These are phyloP conservation scores for Pediacus dermestoides DNA, from an alignment of 2,888 invertebrate species.

Conservation along the genomic window DNA sequence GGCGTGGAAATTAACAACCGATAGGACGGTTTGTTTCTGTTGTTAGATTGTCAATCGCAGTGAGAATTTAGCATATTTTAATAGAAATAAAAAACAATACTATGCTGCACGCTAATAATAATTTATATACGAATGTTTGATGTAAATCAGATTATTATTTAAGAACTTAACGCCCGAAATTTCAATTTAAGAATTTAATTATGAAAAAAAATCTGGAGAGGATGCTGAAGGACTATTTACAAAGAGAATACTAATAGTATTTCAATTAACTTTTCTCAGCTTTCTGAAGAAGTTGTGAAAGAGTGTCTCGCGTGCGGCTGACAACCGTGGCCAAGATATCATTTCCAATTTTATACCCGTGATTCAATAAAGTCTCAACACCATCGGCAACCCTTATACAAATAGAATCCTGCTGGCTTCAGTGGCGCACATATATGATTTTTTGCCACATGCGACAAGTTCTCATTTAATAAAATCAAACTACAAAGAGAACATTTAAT, in stretches of 20 bases:
- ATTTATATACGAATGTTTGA: no score
- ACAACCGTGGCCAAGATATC: slow-evolving; percentile 46
- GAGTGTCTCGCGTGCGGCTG: slow-evolving; percentile 44
- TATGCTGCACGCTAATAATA: no score
- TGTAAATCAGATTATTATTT: slow-evolving; percentile 21
- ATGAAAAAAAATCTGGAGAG: slow-evolving; percentile 40
- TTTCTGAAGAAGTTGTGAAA: slow-evolving; percentile 41
- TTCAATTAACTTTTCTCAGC: slow-evolving; percentile 45
- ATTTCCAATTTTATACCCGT: slow-evolving; percentile 48
- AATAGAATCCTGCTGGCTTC: slow-evolving; percentile 13
- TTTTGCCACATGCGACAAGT: no score
- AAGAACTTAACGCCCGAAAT: slow-evolving; percentile 25
- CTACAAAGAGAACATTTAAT: no score
- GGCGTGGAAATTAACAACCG: no score
- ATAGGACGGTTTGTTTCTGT: no score
- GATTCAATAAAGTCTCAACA: slow-evolving; percentile 48
- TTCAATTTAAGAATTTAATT: slow-evolving; percentile 44
- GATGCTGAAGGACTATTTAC: slow-evolving; percentile 35
- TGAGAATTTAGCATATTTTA: no score
- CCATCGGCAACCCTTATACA: slow-evolving; percentile 47
- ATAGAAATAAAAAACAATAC: no score
- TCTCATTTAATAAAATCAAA: no score
- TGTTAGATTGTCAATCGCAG: no score
- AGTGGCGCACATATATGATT: no score
- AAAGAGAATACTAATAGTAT: slow-evolving; percentile 46